A percentile compares a stretch with the other conserved stretches of the same genome.
These are phyloP conservation scores for Ceuthmochares aereus DNA, from an alignment of 2,113 vertebrate species.

Conservation along the genomic window DNA sequence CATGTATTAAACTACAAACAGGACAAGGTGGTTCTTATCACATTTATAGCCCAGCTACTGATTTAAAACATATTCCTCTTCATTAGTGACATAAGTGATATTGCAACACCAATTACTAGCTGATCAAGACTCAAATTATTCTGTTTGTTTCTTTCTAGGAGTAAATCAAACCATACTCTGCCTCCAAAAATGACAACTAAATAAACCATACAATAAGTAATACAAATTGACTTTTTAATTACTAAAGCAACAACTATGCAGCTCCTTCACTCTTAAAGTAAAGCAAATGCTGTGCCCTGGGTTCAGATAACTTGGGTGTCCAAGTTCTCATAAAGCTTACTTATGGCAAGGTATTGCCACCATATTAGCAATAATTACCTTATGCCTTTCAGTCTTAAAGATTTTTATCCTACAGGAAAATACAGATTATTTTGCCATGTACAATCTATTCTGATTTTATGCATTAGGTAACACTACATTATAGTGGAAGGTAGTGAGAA, in stretches of 20 bases:
- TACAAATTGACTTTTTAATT: neutral
- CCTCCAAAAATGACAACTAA: neutral
- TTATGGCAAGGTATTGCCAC: neutral
- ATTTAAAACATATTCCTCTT: neutral
- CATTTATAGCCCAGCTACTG: neutral
- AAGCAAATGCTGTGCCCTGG: neutral
- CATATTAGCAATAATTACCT: neutral
- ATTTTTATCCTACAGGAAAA: neutral
- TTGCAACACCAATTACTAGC: neutral
- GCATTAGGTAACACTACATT: neutral
- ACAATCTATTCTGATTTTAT: neutral
- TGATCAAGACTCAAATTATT: neutral
- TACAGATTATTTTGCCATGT: neutral
- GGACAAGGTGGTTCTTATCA: neutral
- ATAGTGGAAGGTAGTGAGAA: neutral
- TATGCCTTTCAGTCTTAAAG: neutral
- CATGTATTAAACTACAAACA: neutral
- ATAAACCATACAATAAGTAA: neutral
- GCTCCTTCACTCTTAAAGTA: neutral
- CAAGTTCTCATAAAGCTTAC: neutral
- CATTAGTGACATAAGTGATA: neutral
- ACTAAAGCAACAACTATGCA: neutral
- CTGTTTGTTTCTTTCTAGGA: neutral
- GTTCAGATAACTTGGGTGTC: neutral
- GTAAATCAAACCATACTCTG: neutral